Conservation (phyloP, 1,140 invertebrate genomes). For the Cepaea nemoralis region DNA sequence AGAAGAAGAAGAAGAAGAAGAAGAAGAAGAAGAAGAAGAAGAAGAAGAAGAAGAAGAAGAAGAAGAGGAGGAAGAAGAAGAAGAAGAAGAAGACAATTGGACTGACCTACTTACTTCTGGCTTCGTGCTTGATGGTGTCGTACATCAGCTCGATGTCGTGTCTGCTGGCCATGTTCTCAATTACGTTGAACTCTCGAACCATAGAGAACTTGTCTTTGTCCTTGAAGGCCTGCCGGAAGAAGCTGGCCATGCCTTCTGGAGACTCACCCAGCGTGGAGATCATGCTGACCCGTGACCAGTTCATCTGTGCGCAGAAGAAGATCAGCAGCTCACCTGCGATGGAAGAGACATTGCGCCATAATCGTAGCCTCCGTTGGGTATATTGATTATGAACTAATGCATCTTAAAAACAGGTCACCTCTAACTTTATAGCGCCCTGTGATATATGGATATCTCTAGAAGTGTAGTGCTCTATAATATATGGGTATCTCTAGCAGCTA, state of each 20-base stretch:
- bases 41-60: neutral
- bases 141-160: slow-evolving; percentile 43
- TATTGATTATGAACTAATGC: too few species aligned
- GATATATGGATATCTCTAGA: too few species aligned
- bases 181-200: slow-evolving; percentile 30
- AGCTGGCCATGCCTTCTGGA: slow-evolving; percentile 42
- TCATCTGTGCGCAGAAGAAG: slow-evolving; percentile 23
- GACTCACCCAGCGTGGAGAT: slow-evolving; percentile 45
- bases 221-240: slow-evolving; percentile 33
- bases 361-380: too few species aligned
- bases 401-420: too few species aligned
- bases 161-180: slow-evolving; percentile 36
- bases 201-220: slow-evolving; percentile 41
- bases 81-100: neutral
- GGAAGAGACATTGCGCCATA: too few species aligned
- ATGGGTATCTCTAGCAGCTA: too few species aligned
- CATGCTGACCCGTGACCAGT: slow-evolving; percentile 33
- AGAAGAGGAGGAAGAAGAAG: neutral
- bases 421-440: too few species aligned
- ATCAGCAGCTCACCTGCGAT: slow-evolving; percentile 41
- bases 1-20: too few species aligned
- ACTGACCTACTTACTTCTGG: slow-evolving; percentile 45
- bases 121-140: slow-evolving; percentile 43
- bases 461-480: too few species aligned
- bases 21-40: neutral